Evolutionary conservation across 2,888 invertebrate genomes (phyloP).

Genomic region (Epinotia demarniana): DNA sequence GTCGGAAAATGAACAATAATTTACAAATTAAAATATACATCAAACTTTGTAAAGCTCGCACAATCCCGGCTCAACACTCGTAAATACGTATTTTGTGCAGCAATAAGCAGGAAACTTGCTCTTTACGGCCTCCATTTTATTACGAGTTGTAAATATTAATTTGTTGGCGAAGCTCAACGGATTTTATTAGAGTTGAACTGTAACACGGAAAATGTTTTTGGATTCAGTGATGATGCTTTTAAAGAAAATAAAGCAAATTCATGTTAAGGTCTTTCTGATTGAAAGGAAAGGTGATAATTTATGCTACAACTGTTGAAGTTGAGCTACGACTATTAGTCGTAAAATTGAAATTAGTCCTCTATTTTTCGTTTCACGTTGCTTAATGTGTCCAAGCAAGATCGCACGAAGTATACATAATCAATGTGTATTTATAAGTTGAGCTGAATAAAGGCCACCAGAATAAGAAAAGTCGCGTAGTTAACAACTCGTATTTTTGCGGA

Average conservation of each 20-base stretch:
- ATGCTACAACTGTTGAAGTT: not conserved
- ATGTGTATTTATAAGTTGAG: no score
- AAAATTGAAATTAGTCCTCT: no score
- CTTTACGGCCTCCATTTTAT: constrained; percentile 53
- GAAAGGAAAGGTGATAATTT: constrained; percentile 17
- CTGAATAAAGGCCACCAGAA: no score
- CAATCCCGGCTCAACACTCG: constrained; percentile 52
- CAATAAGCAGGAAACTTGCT: constrained; percentile 46
- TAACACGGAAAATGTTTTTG: constrained; percentile 51
- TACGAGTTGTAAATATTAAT: constrained; percentile 56
- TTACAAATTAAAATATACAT: constrained; percentile 40
- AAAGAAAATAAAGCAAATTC: constrained; percentile 26
- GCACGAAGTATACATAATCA: no score
- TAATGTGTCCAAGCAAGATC: no score
- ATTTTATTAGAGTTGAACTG: constrained; percentile 49
- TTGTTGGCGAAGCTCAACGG: constrained; percentile 51
- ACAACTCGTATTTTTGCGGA: no score
- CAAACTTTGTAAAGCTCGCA: constrained; percentile 42
- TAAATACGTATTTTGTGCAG: constrained; percentile 51
- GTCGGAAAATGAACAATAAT: not conserved
- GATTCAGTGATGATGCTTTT: constrained; percentile 39
- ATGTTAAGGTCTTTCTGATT: not conserved
- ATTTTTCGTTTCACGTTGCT: no score
- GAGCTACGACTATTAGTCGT: no score
- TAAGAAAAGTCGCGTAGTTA: no score